Evolutionary conservation across 2,797 vertebrate species (phyloP).

Genomic region (Gila robusta): DNA sequence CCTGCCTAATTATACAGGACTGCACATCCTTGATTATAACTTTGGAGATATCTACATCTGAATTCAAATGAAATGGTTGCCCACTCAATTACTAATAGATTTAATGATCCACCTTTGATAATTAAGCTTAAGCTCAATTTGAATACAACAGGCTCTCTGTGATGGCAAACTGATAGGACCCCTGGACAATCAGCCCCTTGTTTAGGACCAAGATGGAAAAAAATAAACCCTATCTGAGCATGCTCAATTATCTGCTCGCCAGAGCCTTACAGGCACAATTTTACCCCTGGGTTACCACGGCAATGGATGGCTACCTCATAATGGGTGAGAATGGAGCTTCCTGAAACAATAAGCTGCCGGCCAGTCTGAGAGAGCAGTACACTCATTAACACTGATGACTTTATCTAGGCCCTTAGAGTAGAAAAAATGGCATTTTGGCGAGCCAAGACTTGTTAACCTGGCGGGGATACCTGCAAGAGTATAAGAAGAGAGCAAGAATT

Average conservation of each 20-base stretch:
- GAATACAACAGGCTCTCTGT: slow-evolving; percentile 36
- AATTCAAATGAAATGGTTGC: background rate
- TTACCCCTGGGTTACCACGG: slow-evolving; percentile 66
- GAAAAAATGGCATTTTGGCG: slow-evolving; percentile 68
- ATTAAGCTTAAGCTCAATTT: slow-evolving; percentile 7
- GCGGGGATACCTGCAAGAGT: background rate
- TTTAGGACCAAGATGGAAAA: slow-evolving; percentile 60
- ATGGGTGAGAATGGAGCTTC: slow-evolving; percentile 72
- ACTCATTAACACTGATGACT: slow-evolving; percentile 75
- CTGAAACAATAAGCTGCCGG: slow-evolving; percentile 71
- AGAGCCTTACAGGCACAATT: slow-evolving; percentile 70
- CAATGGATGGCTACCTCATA: slow-evolving; percentile 74
- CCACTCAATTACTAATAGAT: background rate
- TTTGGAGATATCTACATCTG: background rate
- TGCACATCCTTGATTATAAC: background rate
- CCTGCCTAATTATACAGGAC: background rate
- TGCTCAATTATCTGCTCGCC: slow-evolving; percentile 66
- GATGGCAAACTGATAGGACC: slow-evolving; percentile 23
- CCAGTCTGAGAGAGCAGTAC: slow-evolving; percentile 63
- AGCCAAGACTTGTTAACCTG: background rate
- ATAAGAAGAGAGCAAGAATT: background rate
- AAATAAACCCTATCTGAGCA: slow-evolving; percentile 62
- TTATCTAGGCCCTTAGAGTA: slow-evolving; percentile 74
- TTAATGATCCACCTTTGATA: slow-evolving; percentile 4
- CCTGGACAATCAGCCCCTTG: slow-evolving; percentile 66